Percentiles rank a stretch among this genome's conserved stretches.
Conservation (phyloP, 2,888 invertebrate species). For the Callosobruchus maculatus region DNA sequence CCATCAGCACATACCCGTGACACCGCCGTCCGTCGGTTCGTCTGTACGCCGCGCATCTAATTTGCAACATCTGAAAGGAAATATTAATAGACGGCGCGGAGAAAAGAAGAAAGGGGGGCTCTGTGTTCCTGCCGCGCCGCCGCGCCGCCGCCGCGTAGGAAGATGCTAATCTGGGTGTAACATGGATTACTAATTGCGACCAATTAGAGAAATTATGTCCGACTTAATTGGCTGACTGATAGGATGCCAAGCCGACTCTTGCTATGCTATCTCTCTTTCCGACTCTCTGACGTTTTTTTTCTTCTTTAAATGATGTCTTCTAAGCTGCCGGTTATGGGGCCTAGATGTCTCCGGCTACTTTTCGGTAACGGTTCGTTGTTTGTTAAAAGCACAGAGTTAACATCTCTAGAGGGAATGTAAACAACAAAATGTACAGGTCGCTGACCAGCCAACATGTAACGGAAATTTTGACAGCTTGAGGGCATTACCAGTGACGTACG, state of each 20-base stretch:
- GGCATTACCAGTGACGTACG: too few species aligned
- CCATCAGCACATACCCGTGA: not conserved
- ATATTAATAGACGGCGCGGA: slow-evolving; percentile 16
- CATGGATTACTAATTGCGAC: slow-evolving; percentile 17
- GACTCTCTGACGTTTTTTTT: not conserved
- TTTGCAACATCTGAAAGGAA: slow-evolving; percentile 23
- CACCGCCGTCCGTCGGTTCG: not conserved
- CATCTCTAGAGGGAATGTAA: too few species aligned
- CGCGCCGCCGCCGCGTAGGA: slow-evolving; percentile 8
- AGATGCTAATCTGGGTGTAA: slow-evolving; percentile 22
- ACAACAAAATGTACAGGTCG: too few species aligned
- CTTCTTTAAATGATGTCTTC: not conserved
- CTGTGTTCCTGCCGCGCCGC: not conserved
- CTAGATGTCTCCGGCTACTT: not conserved
- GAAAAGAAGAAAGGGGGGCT: not conserved
- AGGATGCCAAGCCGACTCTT: slow-evolving; percentile 5
- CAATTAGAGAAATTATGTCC: slow-evolving; percentile 22
- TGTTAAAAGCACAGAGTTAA: too few species aligned
- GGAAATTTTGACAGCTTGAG: too few species aligned
- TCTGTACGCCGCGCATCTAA: slow-evolving; percentile 4
- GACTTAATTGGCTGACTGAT: slow-evolving; percentile 19
- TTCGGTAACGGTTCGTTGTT: too few species aligned
- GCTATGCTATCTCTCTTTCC: not conserved
- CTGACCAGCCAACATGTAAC: too few species aligned
- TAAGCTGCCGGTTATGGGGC: not conserved